Base-by-base conservation (phyloP, 2,888 invertebrate genomes). In the Lochmaea capreae region DNA sequence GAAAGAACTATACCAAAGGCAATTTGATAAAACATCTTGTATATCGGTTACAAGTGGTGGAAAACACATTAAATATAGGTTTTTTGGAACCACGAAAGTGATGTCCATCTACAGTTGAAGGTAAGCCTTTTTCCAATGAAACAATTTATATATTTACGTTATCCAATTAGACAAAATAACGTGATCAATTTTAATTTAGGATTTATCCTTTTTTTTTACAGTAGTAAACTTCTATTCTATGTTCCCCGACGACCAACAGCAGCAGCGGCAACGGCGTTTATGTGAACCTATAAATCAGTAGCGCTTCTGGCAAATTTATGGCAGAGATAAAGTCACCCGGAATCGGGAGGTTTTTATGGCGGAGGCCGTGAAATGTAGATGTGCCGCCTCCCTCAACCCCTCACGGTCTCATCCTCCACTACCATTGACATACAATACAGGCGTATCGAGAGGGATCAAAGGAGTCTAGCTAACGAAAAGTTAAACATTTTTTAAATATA, bases 261-360 rank as follows among this genome's bases (percentile, higher is more conserved):
- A 26, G 14, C 61, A 61, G n/a, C 61, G 10, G 33, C 61, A 61
- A 10, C 72, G 62, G 73, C 87, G 86, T 87, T 87, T 87, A 87
- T 86, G 86, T 85, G 87, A 85, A 86, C 86, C 85, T 85, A 87
- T 87, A 87, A 87, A 87, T 87, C 87, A 87, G 87, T 83, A 85
- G 85, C 85, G 87, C 87, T 87, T 87, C 87, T 87, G 87, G 87
- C 87, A 86, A 87, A 87, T 87, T 87, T 87, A 87, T 87, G 83
- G 87, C 84, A 84, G 81, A 87, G 87, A 87, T 87, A 87, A 87
- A 87, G 87, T 87, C 87, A 86, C 84, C 86, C 86, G 83, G 87
- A 85, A 86, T 86, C 86, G 86, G 85, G 85, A 84, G 87, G 86
- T 87, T 87, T 87, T 87, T 87, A 87, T 87, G 87, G 84, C 79